phyloP scores from a whole-genome alignment of 2,113 vertebrate genomes.

The Leiothrix lutea region DNA sequence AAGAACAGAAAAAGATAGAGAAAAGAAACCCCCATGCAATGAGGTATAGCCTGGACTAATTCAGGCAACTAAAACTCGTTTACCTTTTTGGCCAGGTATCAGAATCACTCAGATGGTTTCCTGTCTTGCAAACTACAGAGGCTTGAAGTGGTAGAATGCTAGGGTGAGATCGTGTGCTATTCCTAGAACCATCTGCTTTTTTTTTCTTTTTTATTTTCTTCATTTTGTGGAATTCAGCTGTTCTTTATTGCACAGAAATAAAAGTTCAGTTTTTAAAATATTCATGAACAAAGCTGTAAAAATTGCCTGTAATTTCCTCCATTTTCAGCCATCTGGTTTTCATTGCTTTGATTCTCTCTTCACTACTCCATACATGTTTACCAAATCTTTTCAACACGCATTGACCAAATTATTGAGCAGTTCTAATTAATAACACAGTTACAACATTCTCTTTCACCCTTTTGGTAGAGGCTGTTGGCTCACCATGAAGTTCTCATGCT shows the following conservation, averaged over 20 bases:
- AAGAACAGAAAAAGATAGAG: background rate
- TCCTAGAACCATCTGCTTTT: conserved; percentile 2
- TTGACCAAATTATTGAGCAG: conserved; percentile 60
- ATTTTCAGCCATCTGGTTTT: conserved; percentile 77
- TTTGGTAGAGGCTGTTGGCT: conserved; percentile 31
- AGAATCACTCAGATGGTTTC: background rate
- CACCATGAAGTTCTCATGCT: background rate
- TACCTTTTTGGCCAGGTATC: background rate
- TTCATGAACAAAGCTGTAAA: conserved; percentile 72
- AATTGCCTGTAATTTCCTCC: conserved; percentile 73
- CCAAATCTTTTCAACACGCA: conserved; percentile 69
- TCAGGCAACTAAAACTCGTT: background rate
- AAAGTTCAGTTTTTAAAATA: conserved; percentile 71
- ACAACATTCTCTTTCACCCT: background rate
- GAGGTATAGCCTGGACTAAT: background rate
- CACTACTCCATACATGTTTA: conserved; percentile 56
- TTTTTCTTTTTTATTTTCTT: background rate
- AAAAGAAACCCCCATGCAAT: background rate
- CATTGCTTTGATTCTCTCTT: conserved; percentile 64
- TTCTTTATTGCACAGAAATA: conserved; percentile 68
- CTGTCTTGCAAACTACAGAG: background rate
- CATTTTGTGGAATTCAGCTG: conserved; percentile 62
- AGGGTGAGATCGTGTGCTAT: background rate
- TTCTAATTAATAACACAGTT: conserved; percentile 73
- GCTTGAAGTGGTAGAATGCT: background rate